Evolutionary conservation across 2,113 vertebrate species (phyloP), one percentile per base, ranked within the genome.

Genomic region (Notothenia coriiceps): DNA sequence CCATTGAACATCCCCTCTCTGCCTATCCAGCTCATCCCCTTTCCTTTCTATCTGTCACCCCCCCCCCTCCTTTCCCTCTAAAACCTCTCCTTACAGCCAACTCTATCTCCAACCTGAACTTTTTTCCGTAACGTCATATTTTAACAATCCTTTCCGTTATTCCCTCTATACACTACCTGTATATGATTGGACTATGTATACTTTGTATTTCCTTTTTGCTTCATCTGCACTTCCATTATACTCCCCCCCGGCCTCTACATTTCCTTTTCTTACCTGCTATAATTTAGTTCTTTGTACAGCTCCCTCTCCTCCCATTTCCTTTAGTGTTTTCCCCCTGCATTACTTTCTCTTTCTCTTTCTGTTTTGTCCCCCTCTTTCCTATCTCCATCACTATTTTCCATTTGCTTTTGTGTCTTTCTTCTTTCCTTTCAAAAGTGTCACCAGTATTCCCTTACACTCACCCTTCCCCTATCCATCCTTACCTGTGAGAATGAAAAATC

Each of bases 1-100:
- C 76, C 87, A 86, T 90, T 88, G 83, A 88, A 77, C 84, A 85
- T 65, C 69, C 66, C 17, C 51, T 74, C 59, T 72, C 62, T 40
- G 17, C 64, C 46, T 49, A 55, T 55, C 79, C 66, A 33, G 59
- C 79, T 91, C 88, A 81, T 73, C 56, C 77, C 63, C 43, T 25
- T 80, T 40, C 72, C 77, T 73, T 75, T 84, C 20, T 43, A 29
- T 47, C 57, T 29, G 43, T 57, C 60, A 44, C 20, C 35, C 35
- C 22, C 8, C 33, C 22, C 8, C 33, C 8, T 52, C 11, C 51
- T 71, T 83, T 76, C 57, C 70, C 33, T 47, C 18, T 51, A 51
- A 56, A 64, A n/a, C 35, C 33, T 64, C 71, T 74, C 44, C 72
- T 49, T 70, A 11, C 20, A n/a, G 43, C 33, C n/a, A 18, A 13